Conservation (phyloP, 2,888 invertebrate species). For the Acanthoscelides obtectus region DNA sequence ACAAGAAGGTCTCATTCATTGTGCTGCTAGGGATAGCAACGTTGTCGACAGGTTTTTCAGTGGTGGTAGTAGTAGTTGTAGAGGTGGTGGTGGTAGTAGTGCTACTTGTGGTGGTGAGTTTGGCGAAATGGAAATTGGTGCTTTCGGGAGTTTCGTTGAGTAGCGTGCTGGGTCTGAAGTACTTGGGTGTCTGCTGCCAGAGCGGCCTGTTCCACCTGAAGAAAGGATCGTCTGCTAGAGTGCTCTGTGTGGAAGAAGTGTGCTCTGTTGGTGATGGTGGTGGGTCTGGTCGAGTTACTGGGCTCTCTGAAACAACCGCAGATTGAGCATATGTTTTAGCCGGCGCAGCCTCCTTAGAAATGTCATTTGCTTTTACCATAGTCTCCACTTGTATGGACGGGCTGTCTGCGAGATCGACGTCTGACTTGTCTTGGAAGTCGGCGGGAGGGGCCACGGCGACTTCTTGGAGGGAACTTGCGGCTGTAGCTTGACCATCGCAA, state of each 20-base stretch:
- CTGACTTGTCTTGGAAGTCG: conserved; percentile 35
- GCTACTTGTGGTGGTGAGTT: conserved; percentile 34
- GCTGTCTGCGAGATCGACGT: conserved; percentile 52
- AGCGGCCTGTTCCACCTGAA: conserved; percentile 18
- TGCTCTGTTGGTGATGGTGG: conserved; percentile 23
- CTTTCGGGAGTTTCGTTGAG: conserved; percentile 24
- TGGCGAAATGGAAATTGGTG: neutral
- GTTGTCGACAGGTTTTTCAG: conserved; percentile 25
- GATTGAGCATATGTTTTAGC: conserved; percentile 31
- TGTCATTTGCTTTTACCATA: conserved; percentile 40
- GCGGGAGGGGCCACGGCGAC: conserved; percentile 41
- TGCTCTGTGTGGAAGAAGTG: neutral
- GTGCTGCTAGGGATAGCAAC: conserved; percentile 13
- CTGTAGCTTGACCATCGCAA: conserved; percentile 58
- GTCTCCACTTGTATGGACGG: conserved; percentile 48
- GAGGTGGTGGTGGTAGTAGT: conserved; percentile 13
- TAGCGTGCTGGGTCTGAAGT: conserved; percentile 28
- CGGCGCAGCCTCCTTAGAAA: conserved; percentile 29
- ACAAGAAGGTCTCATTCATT: conserved; percentile 15
- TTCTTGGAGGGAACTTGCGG: conserved; percentile 54
- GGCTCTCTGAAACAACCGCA: conserved; percentile 28
- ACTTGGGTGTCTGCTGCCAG: conserved; percentile 18
- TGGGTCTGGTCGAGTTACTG: conserved; percentile 19
- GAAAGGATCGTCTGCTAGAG: conserved; percentile 2
- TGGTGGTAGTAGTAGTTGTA: conserved; percentile 10